Conservation (phyloP, 2,113 vertebrate species). For the Nannospalax galili region DNA sequence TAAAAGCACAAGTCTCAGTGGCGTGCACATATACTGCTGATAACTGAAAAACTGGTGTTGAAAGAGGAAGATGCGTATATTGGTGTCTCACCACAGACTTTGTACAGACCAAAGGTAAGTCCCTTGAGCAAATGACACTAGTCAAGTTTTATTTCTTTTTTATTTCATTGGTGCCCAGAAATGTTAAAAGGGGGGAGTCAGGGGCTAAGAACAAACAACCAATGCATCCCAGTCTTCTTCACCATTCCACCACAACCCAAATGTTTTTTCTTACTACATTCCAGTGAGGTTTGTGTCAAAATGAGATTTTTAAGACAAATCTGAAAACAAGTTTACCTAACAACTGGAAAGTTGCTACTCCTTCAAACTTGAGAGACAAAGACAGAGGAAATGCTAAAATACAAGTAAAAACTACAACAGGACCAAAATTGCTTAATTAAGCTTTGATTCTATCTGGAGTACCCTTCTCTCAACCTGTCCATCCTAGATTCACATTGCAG, state of each 20-base stretch:
- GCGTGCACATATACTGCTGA: slow-evolving; percentile 55
- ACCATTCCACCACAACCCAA: background rate
- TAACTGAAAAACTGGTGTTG: slow-evolving; percentile 69
- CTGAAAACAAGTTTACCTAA: background rate
- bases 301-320: slow-evolving; percentile 48
- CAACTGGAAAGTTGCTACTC: background rate
- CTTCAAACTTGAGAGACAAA: background rate
- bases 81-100: slow-evolving; percentile 66
- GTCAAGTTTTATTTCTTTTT: slow-evolving; percentile 58
- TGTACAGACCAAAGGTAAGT: slow-evolving; percentile 71
- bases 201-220: background rate
- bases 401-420: background rate
- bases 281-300: background rate
- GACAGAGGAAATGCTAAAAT: background rate
- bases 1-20: slow-evolving; percentile 11
- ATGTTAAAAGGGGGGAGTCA: slow-evolving; percentile 28
- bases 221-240: background rate
- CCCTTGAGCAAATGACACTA: slow-evolving; percentile 68
- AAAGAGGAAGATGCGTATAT: slow-evolving; percentile 77
- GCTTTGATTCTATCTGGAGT: background rate
- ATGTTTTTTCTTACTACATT: slow-evolving; percentile 18
- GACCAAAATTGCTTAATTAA: background rate
- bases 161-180: slow-evolving; percentile 47
- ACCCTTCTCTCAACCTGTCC: background rate
- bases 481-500: slow-evolving; percentile 12